phyloP scores from a whole-genome alignment of 1,140 invertebrate genomes.

The Orius laevigatus region DNA sequence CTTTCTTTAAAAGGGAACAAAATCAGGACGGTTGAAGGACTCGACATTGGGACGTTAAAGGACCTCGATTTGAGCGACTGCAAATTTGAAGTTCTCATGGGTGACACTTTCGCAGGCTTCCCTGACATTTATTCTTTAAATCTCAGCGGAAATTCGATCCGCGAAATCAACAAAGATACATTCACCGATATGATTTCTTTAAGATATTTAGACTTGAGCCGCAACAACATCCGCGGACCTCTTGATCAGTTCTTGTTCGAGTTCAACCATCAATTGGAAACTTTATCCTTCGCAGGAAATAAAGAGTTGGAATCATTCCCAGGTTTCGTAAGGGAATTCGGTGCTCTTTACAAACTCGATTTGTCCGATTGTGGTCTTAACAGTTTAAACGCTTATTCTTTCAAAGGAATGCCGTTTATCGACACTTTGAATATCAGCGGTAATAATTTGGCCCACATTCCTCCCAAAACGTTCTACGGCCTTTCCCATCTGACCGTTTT shows the following conservation, averaged over 20 bases:
- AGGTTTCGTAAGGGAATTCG: constrained; percentile 35
- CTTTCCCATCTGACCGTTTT: constrained; percentile 41
- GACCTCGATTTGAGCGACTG: constrained; percentile 45
- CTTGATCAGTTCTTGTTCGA: constrained; percentile 45
- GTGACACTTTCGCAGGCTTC: constrained; percentile 43
- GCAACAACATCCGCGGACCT: constrained; percentile 40
- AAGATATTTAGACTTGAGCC: constrained; percentile 46
- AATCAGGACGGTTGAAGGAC: constrained; percentile 32
- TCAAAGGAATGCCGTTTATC: constrained; percentile 46
- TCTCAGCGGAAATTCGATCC: constrained; percentile 42
- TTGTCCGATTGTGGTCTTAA: constrained; percentile 47
- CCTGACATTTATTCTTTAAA: constrained; percentile 41
- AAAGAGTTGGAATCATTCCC: constrained; percentile 40
- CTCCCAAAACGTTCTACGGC: constrained; percentile 28
- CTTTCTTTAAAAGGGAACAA: constrained; percentile 41
- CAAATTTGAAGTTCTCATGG: constrained; percentile 39
- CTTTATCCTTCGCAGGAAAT: constrained; percentile 47
- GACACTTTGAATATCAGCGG: constrained; percentile 41
- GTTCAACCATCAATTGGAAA: constrained; percentile 44
- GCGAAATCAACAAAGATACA: constrained; percentile 44
- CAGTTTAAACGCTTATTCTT: constrained; percentile 38
- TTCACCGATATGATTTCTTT: constrained; percentile 42
- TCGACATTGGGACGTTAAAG: constrained; percentile 35
- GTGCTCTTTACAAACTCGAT: constrained; percentile 42
- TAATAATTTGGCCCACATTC: constrained; percentile 28